phyloP scores from a whole-genome alignment of 2,113 vertebrate genomes.

The Nipponia nippon region DNA sequence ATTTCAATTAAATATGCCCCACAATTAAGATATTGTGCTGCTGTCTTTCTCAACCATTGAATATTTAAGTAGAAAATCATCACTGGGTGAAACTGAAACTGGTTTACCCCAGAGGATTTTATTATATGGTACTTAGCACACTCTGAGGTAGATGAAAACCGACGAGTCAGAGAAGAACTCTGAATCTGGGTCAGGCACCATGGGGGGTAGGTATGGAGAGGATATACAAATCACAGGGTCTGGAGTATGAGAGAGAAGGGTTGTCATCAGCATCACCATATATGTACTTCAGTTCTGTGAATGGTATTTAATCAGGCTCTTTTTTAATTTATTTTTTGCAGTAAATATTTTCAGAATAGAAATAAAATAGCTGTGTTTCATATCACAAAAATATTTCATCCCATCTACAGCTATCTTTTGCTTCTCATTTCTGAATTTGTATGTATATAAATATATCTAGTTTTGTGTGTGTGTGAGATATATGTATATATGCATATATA shows the following conservation, averaged over 20 bases:
- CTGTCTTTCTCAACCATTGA: background rate
- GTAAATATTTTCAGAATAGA: background rate
- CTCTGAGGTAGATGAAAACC: background rate
- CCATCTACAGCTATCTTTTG: background rate
- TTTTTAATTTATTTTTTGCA: background rate
- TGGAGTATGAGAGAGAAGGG: background rate
- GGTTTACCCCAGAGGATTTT: background rate
- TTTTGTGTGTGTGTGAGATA: background rate
- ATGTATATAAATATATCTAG: background rate
- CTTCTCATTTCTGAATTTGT: background rate
- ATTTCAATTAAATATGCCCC: background rate
- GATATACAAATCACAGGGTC: background rate
- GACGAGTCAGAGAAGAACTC: background rate
- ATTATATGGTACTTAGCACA: background rate
- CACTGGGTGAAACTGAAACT: background rate
- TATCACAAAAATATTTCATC: background rate
- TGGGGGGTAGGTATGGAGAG: fast-evolving
- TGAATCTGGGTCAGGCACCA: background rate
- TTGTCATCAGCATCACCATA: background rate
- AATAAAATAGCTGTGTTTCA: background rate
- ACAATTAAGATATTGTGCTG: background rate
- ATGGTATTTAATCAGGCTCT: background rate
- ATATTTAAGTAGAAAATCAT: background rate
- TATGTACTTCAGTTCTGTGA: background rate
- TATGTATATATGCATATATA: background rate